Evolutionary conservation across 2,888 invertebrate species (phyloP).

Genomic region (Cerastoderma edule): DNA sequence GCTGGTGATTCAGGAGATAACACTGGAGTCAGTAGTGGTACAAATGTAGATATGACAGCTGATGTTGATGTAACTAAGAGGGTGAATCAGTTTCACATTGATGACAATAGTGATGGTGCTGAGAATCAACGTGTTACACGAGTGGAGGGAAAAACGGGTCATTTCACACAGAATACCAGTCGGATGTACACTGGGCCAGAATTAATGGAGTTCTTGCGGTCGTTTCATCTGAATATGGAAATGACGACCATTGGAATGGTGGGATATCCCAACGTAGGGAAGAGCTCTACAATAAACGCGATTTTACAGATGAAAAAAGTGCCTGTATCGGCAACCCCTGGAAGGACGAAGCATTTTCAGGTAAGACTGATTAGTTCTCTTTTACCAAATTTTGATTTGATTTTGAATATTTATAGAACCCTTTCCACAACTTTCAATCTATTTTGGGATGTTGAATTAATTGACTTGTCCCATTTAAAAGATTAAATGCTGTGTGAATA

Average conservation of each 20-base stretch:
- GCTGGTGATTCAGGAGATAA: background rate
- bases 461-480: too few relatives aligned
- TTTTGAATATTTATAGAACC: too few relatives aligned
- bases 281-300: slow-evolving; percentile 99
- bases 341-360: slow-evolving; percentile 98
- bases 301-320: slow-evolving; percentile 91
- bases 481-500: too few relatives aligned
- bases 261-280: slow-evolving; percentile 99
- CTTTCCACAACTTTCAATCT: too few relatives aligned
- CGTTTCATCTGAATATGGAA: slow-evolving; percentile 72
- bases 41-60: background rate
- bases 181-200: slow-evolving; percentile 67
- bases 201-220: slow-evolving; percentile 71
- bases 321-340: slow-evolving; percentile 98
- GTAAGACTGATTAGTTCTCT: slow-evolving; percentile 74
- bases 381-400: too few relatives aligned
- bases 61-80: background rate
- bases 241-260: slow-evolving; percentile 91
- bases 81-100: background rate
- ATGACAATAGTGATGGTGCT: background rate
- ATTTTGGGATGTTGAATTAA: too few relatives aligned
- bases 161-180: slow-evolving; percentile 34
- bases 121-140: background rate
- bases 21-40: background rate
- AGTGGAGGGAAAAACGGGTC: background rate